A percentile compares a stretch with the other conserved stretches of the same genome.
Evolutionary conservation across 92 coral and sea anemone genomes (phyloP).

Genomic region (Palythoa grandiflora): DNA sequence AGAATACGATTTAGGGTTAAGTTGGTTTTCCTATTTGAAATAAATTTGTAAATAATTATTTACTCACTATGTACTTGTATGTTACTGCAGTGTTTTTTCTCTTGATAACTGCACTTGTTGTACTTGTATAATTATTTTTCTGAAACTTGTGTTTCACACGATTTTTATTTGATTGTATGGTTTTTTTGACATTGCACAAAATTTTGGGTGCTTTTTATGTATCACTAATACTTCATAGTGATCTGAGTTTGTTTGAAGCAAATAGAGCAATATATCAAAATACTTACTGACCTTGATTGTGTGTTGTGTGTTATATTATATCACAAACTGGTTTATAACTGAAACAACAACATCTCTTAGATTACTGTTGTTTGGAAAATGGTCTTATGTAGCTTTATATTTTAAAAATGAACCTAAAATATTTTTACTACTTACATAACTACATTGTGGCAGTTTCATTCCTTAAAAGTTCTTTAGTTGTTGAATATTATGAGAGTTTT

Average conservation of each 20-base stretch:
- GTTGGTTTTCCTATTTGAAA: too few species aligned
- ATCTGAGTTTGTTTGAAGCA: background rate
- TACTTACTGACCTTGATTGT: background rate
- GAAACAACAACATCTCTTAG: background rate
- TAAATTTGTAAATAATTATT: too few species aligned
- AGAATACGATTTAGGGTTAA: too few species aligned
- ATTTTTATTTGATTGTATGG: background rate
- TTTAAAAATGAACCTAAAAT: background rate
- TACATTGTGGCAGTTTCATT: background rate
- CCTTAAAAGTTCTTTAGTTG: background rate
- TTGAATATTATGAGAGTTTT: background rate
- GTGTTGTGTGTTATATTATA: background rate
- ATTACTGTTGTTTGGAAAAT: background rate
- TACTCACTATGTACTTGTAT: too few species aligned
- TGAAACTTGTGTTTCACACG: background rate
- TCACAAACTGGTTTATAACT: background rate
- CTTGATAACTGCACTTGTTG: conserved; percentile 5
- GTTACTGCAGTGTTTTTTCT: too few species aligned
- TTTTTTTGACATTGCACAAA: background rate
- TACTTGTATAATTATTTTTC: background rate
- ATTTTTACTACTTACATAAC: background rate
- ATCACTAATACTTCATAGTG: background rate
- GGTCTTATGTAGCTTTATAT: background rate
- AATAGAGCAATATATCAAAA: background rate
- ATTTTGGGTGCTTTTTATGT: background rate